Conservation (phyloP, 2,113 vertebrate species). For the Oncorhynchus nerka region DNA sequence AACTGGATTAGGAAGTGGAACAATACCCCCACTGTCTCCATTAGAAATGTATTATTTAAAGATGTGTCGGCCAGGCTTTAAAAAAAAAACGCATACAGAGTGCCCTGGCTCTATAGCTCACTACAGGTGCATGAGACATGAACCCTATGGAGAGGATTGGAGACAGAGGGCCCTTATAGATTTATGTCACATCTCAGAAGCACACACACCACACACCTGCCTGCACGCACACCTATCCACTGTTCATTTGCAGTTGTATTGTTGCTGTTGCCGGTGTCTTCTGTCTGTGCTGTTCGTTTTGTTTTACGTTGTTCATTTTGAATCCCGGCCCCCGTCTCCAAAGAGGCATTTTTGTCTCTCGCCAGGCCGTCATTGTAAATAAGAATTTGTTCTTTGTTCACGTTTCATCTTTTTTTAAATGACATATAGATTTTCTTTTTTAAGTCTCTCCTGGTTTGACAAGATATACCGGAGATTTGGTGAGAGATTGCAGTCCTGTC, state of each 20-base stretch:
- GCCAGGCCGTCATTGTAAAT: no score
- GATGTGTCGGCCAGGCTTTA: neutral
- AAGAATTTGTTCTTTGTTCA: no score
- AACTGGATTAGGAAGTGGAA: conserved; percentile 3
- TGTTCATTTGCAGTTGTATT: neutral
- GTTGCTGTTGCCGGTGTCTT: neutral
- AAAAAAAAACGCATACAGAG: conserved; percentile 19
- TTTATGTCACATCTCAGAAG: neutral
- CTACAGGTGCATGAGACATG: conserved; percentile 15
- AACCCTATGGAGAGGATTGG: neutral
- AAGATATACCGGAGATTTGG: neutral
- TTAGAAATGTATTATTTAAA: conserved; percentile 21
- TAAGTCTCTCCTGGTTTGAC: neutral
- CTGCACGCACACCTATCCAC: neutral
- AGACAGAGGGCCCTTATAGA: conserved; percentile 29
- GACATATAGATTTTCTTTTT: no score
- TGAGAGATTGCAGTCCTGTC: no score
- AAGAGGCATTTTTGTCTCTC: no score
- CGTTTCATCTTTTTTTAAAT: no score
- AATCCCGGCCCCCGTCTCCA: no score
- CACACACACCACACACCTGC: neutral
- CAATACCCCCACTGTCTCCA: conserved; percentile 37
- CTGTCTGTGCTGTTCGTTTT: no score
- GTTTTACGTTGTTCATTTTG: no score
- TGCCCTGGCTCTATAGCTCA: conserved; percentile 1